These are phyloP conservation scores for Bimastos eiseni DNA, from an alignment of 2,888 invertebrate species.

Conservation along the genomic window DNA sequence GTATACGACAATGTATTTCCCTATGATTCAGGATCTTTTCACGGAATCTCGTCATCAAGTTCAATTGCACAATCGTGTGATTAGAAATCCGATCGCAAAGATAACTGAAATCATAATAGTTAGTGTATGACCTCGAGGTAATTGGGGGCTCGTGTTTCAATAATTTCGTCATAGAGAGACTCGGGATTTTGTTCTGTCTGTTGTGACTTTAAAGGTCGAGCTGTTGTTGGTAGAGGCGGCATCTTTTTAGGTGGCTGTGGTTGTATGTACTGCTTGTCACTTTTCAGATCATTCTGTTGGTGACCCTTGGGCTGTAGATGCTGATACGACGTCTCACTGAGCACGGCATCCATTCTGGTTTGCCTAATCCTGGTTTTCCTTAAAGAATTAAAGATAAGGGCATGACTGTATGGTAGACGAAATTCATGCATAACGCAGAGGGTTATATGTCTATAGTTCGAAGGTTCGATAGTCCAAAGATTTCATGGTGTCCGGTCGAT, in stretches of 20 bases:
- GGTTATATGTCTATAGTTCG: too few species aligned
- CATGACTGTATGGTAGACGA: not conserved
- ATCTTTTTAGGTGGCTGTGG: not conserved
- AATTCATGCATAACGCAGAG: not conserved
- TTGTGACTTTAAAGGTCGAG: not conserved
- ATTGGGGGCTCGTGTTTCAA: not conserved
- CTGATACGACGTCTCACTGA: not conserved
- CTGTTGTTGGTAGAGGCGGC: not conserved
- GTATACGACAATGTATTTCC: too few species aligned
- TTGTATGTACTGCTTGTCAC: not conserved
- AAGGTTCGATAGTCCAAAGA: too few species aligned
- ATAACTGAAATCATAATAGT: not conserved
- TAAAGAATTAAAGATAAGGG: not conserved
- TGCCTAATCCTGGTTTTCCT: not conserved
- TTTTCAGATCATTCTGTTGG: not conserved
- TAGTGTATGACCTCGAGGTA: not conserved
- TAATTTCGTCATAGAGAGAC: not conserved
- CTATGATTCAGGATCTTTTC: too few species aligned
- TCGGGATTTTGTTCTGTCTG: not conserved
- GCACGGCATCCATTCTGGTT: not conserved
- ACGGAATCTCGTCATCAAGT: too few species aligned
- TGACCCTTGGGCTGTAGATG: not conserved
- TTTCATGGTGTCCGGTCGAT: too few species aligned
- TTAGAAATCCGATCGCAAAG: too few species aligned
- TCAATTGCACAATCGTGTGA: too few species aligned